These are phyloP conservation scores for Gymnodraco acuticeps DNA, from an alignment of 2,797 vertebrate species.

Conservation along the genomic window DNA sequence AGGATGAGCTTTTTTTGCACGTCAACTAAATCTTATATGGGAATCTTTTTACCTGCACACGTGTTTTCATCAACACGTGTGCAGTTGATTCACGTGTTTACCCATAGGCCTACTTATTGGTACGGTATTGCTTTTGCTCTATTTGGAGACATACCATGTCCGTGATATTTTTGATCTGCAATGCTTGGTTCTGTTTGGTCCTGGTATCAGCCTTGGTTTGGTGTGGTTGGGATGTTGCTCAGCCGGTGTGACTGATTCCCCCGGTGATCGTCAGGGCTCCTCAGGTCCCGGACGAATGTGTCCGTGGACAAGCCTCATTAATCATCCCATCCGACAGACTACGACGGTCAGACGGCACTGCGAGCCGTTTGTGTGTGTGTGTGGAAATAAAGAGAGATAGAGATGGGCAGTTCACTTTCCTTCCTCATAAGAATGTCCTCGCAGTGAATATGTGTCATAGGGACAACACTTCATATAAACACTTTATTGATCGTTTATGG, in stretches of 20 bases:
- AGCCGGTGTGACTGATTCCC: too few species aligned
- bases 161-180: not conserved
- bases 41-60: too few species aligned
- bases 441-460: constrained; percentile 22
- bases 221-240: constrained; percentile 43
- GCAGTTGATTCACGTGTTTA: not conserved
- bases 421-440: constrained; percentile 16
- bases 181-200: not conserved
- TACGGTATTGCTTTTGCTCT: not conserved
- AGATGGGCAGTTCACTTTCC: not conserved
- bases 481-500: constrained; percentile 54
- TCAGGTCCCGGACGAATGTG: constrained; percentile 69
- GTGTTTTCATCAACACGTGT: not conserved
- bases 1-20: not conserved
- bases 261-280: too few species aligned
- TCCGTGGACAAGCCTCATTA: constrained; percentile 71
- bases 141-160: not conserved
- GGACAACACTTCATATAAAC: constrained; percentile 21
- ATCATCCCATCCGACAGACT: constrained; percentile 72
- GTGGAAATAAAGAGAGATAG: not conserved
- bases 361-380: constrained; percentile 8
- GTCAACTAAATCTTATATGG: not conserved
- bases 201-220: constrained; percentile 23
- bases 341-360: constrained; percentile 36
- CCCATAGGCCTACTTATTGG: not conserved